phyloP scores from a whole-genome alignment of 2,888 invertebrate genomes.

The Leistus spinibarbis region DNA sequence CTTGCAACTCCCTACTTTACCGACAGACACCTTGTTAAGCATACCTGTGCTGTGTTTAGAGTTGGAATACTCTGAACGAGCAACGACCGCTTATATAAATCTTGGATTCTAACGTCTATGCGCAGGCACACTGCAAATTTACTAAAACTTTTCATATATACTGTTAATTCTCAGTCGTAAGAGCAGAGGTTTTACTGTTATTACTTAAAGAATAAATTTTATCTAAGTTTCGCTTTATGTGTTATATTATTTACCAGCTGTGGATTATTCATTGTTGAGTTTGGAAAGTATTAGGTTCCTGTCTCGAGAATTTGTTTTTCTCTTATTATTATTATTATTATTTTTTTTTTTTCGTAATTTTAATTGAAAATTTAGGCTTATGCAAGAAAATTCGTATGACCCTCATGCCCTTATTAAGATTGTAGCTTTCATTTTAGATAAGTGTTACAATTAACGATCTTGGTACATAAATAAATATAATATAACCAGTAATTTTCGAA shows the following conservation, averaged over 20 bases:
- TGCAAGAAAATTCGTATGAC: no score
- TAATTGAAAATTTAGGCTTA: no score
- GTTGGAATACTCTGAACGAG: neutral
- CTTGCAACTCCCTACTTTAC: neutral
- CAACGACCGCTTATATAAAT: slow-evolving; percentile 19
- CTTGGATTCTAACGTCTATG: slow-evolving; percentile 24
- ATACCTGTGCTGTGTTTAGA: neutral
- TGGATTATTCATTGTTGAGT: neutral
- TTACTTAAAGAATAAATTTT: slow-evolving; percentile 20
- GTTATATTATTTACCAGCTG: neutral
- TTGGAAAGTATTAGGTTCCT: no score
- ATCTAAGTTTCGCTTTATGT: slow-evolving; percentile 6
- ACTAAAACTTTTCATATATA: slow-evolving; percentile 21
- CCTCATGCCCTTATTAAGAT: no score
- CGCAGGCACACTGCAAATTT: slow-evolving; percentile 23
- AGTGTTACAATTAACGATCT: no score
- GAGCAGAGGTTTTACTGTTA: neutral
- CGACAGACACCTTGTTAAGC: neutral
- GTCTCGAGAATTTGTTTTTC: no score
- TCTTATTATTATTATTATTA: no score
- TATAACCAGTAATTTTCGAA: no score
- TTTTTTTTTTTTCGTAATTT: no score
- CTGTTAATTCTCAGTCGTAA: slow-evolving; percentile 21
- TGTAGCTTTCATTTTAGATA: no score
- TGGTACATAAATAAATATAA: no score